Percentiles rank a stretch among this genome's conserved stretches.
These are phyloP conservation scores for Rhysida immarginata DNA, from an alignment of 1,140 invertebrate genomes.

Conservation along the genomic window DNA sequence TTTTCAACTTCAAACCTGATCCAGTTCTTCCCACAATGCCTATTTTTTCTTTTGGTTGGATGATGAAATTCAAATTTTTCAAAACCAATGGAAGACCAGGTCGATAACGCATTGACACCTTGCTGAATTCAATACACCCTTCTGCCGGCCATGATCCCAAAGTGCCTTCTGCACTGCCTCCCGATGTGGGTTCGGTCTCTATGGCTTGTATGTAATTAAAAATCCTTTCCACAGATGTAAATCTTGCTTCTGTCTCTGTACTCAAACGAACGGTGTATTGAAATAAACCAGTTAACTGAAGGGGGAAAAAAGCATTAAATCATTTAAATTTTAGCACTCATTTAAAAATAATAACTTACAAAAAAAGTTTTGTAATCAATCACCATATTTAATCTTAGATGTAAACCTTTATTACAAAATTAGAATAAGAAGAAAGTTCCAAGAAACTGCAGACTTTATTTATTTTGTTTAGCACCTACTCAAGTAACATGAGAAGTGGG, in stretches of 20 bases:
- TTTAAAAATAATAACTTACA: no score
- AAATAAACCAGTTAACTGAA: slow-evolving; percentile 45
- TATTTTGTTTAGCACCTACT: no score
- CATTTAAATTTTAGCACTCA: no score
- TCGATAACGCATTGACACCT: slow-evolving; percentile 37
- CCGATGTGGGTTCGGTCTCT: slow-evolving; percentile 19
- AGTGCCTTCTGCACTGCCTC: slow-evolving; percentile 22
- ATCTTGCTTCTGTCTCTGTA: slow-evolving; percentile 46
- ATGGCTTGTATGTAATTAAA: slow-evolving; percentile 30
- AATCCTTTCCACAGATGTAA: slow-evolving; percentile 46
- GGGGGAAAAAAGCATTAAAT: slow-evolving; percentile 10
- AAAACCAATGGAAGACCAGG: slow-evolving; percentile 33
- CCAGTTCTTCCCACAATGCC: slow-evolving; percentile 49
- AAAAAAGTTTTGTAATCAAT: no score
- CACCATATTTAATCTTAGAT: no score
- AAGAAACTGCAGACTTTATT: no score
- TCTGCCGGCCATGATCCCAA: slow-evolving; percentile 36
- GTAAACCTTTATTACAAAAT: no score
- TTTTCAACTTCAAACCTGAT: slow-evolving; percentile 26
- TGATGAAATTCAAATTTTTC: slow-evolving; percentile 37
- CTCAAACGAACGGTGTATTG: slow-evolving; percentile 47
- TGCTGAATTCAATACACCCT: slow-evolving; percentile 38
- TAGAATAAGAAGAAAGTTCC: no score
- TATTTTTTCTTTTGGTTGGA: slow-evolving; percentile 42
- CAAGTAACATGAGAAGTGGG: no score